Percentiles rank a stretch among this genome's conserved stretches.
Conservation (phyloP, 92 coral and sea anemone species). For the Actinernus sp. region DNA sequence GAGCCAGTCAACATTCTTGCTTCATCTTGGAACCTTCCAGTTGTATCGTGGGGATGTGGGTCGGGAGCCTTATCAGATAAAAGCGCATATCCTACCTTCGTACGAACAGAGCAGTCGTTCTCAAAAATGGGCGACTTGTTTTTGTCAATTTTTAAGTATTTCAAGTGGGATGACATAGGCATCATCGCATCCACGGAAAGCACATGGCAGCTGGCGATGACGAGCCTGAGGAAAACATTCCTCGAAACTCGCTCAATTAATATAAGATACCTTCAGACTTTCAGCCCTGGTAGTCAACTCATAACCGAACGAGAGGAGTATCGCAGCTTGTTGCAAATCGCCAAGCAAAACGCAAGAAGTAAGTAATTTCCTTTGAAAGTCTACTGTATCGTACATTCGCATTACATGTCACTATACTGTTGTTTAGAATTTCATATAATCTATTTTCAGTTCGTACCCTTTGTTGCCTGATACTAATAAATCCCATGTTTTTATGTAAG, state of each 20-base stretch:
- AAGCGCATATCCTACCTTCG: slow-evolving; percentile 73
- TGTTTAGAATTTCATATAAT: no score
- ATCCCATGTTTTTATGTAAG: no score
- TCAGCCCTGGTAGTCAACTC: slow-evolving; percentile 82
- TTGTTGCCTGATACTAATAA: no score
- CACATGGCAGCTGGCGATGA: slow-evolving; percentile 81
- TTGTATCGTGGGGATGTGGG: slow-evolving; percentile 90
- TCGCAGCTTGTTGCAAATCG: slow-evolving; percentile 70
- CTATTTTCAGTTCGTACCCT: no score
- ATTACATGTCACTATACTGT: no score
- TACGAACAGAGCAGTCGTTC: slow-evolving; percentile 81
- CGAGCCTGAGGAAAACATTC: slow-evolving; percentile 71
- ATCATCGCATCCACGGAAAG: slow-evolving; percentile 88
- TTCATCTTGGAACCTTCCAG: slow-evolving; percentile 85
- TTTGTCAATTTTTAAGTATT: slow-evolving; percentile 71
- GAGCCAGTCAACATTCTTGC: slow-evolving; percentile 84
- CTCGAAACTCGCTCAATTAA: slow-evolving; percentile 54
- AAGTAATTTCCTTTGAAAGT: no score
- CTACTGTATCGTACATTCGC: no score
- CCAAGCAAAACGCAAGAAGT: slow-evolving; percentile 77
- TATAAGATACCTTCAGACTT: slow-evolving; percentile 78
- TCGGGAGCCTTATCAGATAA: slow-evolving; percentile 81
- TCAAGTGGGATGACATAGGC: slow-evolving; percentile 82
- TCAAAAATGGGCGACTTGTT: slow-evolving; percentile 83
- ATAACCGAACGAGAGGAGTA: slow-evolving; percentile 85